These are phyloP conservation scores for Bombus confusus DNA, from an alignment of 1,140 invertebrate species.

Conservation along the genomic window DNA sequence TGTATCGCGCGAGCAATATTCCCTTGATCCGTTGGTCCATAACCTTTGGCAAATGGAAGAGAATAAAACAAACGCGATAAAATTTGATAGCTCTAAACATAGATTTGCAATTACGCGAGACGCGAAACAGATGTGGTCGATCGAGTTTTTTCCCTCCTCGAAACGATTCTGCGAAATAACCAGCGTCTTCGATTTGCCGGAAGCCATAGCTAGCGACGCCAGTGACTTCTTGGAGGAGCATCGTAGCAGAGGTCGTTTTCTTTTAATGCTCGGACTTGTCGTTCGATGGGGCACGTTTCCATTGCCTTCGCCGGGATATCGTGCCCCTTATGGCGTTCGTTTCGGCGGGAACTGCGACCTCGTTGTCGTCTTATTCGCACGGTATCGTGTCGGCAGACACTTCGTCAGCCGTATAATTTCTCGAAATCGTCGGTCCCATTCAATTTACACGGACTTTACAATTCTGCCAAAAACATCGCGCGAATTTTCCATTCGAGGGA, in stretches of 20 bases:
- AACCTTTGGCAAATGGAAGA: no score
- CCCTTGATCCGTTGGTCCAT: no score
- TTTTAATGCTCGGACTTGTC: not conserved
- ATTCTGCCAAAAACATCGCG: not conserved
- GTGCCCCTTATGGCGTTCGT: not conserved
- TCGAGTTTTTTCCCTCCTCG: no score
- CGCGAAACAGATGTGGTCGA: no score
- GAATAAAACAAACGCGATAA: not conserved
- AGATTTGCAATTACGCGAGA: not conserved
- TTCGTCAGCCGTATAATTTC: not conserved
- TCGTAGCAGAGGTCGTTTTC: not conserved
- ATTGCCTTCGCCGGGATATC: not conserved
- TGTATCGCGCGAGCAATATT: no score
- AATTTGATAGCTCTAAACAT: not conserved
- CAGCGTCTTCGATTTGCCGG: not conserved
- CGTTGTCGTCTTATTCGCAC: not conserved
- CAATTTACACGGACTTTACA: not conserved
- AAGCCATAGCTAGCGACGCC: not conserved
- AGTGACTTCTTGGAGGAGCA: not conserved
- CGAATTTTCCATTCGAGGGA: not conserved
- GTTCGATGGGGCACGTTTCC: not conserved
- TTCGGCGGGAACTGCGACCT: not conserved
- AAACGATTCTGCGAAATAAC: not conserved
- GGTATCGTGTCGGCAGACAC: not conserved
- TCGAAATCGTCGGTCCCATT: not conserved